Evolutionary conservation across 2,113 vertebrate species (phyloP), one percentile per base, ranked within the genome.

Genomic region (Myotis yumanensis): DNA sequence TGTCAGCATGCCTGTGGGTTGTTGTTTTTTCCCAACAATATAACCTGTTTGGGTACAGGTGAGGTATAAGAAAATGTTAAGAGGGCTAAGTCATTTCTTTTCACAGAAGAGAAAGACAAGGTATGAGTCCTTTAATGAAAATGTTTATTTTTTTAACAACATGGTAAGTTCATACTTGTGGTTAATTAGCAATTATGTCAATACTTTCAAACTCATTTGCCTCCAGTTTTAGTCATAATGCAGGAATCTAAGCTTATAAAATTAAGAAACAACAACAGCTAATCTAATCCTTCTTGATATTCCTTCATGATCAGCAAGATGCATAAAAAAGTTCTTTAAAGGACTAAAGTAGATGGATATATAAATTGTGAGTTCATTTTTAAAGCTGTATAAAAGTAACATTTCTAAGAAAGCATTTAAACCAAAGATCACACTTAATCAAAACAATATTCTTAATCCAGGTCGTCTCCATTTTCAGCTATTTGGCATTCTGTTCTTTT

Each of bases 141-240:
- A 51, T 85, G 9, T 66, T 57, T 95, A 43, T 80, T 72, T 86
- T 90, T 94, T 66, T 91, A 37, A 80, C 4, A 64, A 46, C 10
- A 75, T 59, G 37, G 11, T 54, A 85, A 87, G 75, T 90, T 93
- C 54, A 83, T 18, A 52, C 11, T 2, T n/a, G 15, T 72, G 12
- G n/a, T 59, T 91, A 87, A 72, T 80, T 91, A 80, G 59, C 35
- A 72, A 46, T 89, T 71, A 72, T 54, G 94, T 89, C 25, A 93
- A 30, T 37, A 46, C 48, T 37, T 79, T n/a, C 11, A 93, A 86
- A 80, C 30, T 89, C 40, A 73, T 57, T 30, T 80, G 54, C 75
- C 73, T 94, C 66, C 32, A 35, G 25, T 57, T 81, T 89, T 71
- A 54, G 51, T 51, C 52, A 48, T 77, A 86, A 72, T 72, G 30